phyloP scores from a whole-genome alignment of 1,140 invertebrate species.

The Dolichoris vasculosae region DNA sequence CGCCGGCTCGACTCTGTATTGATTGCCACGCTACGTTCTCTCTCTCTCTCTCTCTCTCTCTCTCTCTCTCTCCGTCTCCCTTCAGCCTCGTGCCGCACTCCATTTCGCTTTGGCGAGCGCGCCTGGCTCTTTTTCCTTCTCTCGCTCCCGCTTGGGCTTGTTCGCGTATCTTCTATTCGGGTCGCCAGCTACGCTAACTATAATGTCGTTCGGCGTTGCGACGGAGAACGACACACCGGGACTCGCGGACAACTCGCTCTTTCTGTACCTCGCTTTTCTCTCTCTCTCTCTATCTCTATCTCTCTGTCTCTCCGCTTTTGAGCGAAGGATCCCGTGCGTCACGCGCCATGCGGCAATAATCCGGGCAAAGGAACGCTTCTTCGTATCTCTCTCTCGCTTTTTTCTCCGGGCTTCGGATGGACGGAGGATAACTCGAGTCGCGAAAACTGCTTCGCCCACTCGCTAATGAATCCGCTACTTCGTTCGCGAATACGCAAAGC shows the following conservation, averaged over 20 bases:
- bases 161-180: slow-evolving; percentile 51
- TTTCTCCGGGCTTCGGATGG: not conserved
- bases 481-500: not conserved
- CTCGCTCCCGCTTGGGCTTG: not conserved
- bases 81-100: not conserved
- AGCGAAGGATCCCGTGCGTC: not conserved
- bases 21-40: slow-evolving; percentile 60
- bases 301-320: not conserved
- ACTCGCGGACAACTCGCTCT: not conserved
- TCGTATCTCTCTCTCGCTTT: too few relatives aligned
- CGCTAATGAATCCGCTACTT: not conserved
- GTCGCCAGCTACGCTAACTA: slow-evolving; percentile 56
- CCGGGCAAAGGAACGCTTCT: not conserved
- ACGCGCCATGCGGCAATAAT: not conserved
- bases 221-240: not conserved
- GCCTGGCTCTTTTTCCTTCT: slow-evolving; percentile 22
- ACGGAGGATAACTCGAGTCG: not conserved
- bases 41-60: slow-evolving; percentile 49
- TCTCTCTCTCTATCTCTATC: not conserved
- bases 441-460: not conserved
- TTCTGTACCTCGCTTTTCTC: not conserved
- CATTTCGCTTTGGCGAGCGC: not conserved
- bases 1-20: slow-evolving; percentile 66
- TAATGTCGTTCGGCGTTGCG: slow-evolving; percentile 46
- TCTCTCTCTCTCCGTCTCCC: slow-evolving; percentile 52